Evolutionary conservation across 2,797 vertebrate species (phyloP), one percentile per base, ranked within the genome.

Genomic region (Megaceryle alcyon): DNA sequence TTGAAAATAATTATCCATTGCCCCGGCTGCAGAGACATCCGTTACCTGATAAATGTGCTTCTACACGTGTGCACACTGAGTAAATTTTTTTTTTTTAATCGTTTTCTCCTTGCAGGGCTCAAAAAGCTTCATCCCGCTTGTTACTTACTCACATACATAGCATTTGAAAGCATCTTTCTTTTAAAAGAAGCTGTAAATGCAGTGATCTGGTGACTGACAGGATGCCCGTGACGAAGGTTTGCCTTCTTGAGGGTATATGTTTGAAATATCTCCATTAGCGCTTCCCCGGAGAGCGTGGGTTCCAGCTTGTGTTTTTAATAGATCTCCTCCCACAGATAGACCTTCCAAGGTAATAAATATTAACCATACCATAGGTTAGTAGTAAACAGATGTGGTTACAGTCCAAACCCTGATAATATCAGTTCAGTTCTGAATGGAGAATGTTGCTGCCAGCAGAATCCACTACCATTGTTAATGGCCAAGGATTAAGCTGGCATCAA

Each of bases 1-100:
- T 96, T 75, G 96, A 97, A 97, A 97, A 97, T 96, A 97, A 98
- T 97, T 96, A 96, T 80, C 90, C 91, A 61, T 73, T 71, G 83
- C 88, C 78, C 93, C 81, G 91, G 92, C 91, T 97, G 92, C 88
- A 73, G 82, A 53, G 51, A 83, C 68, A 81, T 85, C 96, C 44
- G 23, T 93, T 97, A 92, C 93, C 77, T 75, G 43, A 87, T 86
- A 70, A 97, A 92, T 89, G 90, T 71, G 82, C 72, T 91, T 97
- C 97, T 90, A 82, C 92, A 68, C 78, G n/a, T 1, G 2, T 73
- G 77, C 49, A 37, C 57, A 76, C 35, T 15, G 66, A 78, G 46
- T 33, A 57, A 93, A 96, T 93, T 82, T 48, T 76, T 92, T 76
- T 92, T 88, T 91, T 86, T 90, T 1, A 95, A 96, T 96, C 0